Evolutionary conservation across 2,888 invertebrate species (phyloP).

Genomic region (Eupithecia exiguata): DNA sequence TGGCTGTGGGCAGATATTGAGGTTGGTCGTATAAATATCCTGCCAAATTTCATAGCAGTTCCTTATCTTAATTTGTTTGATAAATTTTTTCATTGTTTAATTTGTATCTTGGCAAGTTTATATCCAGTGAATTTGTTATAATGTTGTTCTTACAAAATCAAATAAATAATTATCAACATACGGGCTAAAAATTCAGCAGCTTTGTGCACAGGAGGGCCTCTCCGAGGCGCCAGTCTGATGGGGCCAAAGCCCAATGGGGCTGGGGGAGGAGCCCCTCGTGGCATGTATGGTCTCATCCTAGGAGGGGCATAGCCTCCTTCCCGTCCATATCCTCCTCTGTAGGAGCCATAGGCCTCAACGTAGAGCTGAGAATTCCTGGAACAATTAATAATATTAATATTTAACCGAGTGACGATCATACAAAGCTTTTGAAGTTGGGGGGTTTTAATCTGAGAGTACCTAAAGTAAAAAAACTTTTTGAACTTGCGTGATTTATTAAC

Average conservation of each 20-base stretch:
- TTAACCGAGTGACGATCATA: background rate
- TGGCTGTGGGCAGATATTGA: too few relatives aligned
- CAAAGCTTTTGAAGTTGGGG: background rate
- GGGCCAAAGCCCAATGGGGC: constrained; percentile 54
- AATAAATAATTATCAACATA: constrained; percentile 48
- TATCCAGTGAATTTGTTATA: too few relatives aligned
- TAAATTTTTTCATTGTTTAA: too few relatives aligned
- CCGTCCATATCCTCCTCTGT: constrained; percentile 63
- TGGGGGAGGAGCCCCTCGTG: constrained; percentile 19
- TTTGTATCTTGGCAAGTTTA: too few relatives aligned
- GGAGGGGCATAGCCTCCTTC: constrained; percentile 48
- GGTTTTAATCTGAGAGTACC: background rate
- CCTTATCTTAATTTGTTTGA: too few relatives aligned
- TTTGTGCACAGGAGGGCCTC: constrained; percentile 7
- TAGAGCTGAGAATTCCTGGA: constrained; percentile 57
- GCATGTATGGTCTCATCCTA: constrained; percentile 27
- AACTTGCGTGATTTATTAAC: too few relatives aligned
- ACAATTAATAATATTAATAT: constrained; percentile 27
- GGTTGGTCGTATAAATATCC: too few relatives aligned
- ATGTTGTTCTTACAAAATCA: background rate
- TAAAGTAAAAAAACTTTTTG: too few relatives aligned
- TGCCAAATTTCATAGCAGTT: too few relatives aligned
- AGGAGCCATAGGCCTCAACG: constrained; percentile 64
- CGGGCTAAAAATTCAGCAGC: constrained; percentile 55
- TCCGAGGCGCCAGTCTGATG: constrained; percentile 48